phyloP scores from a whole-genome alignment of 2,797 vertebrate species.

The Anabas testudineus region DNA sequence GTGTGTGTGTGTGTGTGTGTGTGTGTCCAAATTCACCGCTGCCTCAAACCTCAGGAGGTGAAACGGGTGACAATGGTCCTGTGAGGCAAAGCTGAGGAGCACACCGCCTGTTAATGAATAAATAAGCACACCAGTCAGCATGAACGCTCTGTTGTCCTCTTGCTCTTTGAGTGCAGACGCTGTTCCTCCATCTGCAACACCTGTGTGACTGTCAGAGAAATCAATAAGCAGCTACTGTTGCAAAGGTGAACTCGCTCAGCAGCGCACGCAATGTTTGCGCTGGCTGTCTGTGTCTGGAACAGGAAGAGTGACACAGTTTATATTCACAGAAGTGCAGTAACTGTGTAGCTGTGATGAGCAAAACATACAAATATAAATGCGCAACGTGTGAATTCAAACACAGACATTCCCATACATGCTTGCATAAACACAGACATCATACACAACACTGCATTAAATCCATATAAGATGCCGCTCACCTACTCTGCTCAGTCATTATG shows the following conservation, averaged over 20 bases:
- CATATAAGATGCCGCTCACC: not conserved
- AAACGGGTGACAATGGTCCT: constrained; percentile 59
- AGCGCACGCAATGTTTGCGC: constrained; percentile 3
- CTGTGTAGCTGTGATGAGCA: not conserved
- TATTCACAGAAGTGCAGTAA: constrained; percentile 8
- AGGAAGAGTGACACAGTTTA: constrained; percentile 32
- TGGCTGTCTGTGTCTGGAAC: constrained; percentile 29
- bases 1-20: not conserved
- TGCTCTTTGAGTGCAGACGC: constrained; percentile 49
- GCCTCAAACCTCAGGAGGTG: constrained; percentile 56
- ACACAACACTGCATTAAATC: too few species aligned
- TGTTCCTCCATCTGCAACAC: constrained; percentile 64
- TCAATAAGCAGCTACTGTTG: constrained; percentile 63
- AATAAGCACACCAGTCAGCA: constrained; percentile 65
- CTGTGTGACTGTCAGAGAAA: constrained; percentile 67
- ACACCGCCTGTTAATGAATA: constrained; percentile 70
- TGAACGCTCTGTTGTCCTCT: constrained; percentile 47
- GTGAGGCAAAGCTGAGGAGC: constrained; percentile 43
- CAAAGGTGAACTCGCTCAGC: constrained; percentile 59
- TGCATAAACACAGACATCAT: constrained; percentile 1
- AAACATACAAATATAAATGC: constrained; percentile 12
- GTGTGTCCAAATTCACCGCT: constrained; percentile 18
- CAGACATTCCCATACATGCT: not conserved
- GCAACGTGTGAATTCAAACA: constrained; percentile 7
- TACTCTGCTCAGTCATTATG: not conserved